Conservation (phyloP, 2,888 invertebrate genomes). For the Endomychus coccineus region DNA sequence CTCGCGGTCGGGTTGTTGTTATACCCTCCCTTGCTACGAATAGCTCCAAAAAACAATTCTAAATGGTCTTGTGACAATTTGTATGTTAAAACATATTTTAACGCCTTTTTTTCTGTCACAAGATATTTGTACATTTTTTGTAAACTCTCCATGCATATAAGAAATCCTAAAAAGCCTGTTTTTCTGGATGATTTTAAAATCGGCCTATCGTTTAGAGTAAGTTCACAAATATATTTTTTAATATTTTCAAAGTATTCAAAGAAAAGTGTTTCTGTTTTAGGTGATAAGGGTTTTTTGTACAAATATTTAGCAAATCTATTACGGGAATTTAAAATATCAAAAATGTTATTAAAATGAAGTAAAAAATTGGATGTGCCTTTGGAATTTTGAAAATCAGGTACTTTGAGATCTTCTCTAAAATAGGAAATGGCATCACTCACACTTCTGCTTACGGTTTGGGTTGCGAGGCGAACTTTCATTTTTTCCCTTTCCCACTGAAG, state of each 20-base stretch:
- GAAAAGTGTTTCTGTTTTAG: conserved; percentile 6
- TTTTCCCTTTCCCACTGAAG: conserved; percentile 19
- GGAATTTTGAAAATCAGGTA: conserved; percentile 10
- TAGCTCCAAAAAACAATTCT: conserved; percentile 11
- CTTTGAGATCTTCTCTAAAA: conserved; percentile 10
- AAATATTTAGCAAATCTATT: conserved; percentile 13
- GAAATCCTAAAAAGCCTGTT: conserved; percentile 18
- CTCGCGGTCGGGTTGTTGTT: no score
- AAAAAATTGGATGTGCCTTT: conserved; percentile 16
- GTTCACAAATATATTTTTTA: conserved; percentile 7
- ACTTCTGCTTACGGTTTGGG: conserved; percentile 19
- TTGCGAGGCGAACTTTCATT: conserved; percentile 19
- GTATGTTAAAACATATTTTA: conserved; percentile 2
- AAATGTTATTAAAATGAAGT: conserved; percentile 16
- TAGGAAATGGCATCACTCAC: conserved; percentile 17
- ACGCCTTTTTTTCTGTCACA: neutral
- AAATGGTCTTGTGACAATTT: conserved; percentile 7
- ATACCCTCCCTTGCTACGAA: no score
- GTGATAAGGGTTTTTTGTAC: conserved; percentile 18
- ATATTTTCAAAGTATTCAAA: conserved; percentile 9
- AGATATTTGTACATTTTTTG: conserved; percentile 8
- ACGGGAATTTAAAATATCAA: conserved; percentile 20
- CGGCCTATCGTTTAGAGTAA: conserved; percentile 3
- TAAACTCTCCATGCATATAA: conserved; percentile 16
- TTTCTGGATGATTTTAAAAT: conserved; percentile 12